Evolutionary conservation across 2,888 invertebrate genomes (phyloP).

Genomic region (Dasypolia templi): DNA sequence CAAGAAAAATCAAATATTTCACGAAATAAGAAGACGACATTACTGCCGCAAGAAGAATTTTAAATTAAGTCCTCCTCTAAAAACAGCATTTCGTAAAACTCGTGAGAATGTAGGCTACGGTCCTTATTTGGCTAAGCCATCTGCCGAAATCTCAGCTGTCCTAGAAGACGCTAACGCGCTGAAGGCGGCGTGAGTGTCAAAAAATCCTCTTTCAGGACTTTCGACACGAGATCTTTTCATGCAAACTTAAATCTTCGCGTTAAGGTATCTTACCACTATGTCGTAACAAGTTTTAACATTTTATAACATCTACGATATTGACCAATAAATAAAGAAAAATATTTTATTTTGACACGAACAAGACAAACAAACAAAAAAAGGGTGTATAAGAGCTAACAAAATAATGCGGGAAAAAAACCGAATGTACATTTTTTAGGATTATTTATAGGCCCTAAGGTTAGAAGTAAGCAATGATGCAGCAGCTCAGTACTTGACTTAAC

Average conservation of each 20-base stretch:
- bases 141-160: constrained; percentile 29
- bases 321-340: not conserved
- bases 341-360: not conserved
- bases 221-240: constrained; percentile 63
- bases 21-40: not conserved
- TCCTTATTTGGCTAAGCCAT: constrained; percentile 19
- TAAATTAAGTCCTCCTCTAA: not conserved
- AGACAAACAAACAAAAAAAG: not conserved
- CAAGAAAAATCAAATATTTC: not conserved
- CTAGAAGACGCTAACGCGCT: constrained; percentile 34
- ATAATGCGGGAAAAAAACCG: too few species aligned
- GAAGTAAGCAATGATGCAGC: not conserved
- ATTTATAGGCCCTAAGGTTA: not conserved
- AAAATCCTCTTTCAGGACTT: constrained; percentile 62
- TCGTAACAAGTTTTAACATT: constrained; percentile 19
- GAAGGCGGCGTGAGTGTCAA: constrained; percentile 59
- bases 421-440: not conserved
- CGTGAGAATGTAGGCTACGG: not conserved
- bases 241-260: constrained; percentile 30
- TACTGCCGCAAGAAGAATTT: not conserved
- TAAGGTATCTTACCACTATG: constrained; percentile 31
- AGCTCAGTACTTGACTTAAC: not conserved
- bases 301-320: not conserved
- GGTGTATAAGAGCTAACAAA: not conserved
- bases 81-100: not conserved